Conservation (phyloP, 2,113 vertebrate genomes). For the Laticauda colubrina region DNA sequence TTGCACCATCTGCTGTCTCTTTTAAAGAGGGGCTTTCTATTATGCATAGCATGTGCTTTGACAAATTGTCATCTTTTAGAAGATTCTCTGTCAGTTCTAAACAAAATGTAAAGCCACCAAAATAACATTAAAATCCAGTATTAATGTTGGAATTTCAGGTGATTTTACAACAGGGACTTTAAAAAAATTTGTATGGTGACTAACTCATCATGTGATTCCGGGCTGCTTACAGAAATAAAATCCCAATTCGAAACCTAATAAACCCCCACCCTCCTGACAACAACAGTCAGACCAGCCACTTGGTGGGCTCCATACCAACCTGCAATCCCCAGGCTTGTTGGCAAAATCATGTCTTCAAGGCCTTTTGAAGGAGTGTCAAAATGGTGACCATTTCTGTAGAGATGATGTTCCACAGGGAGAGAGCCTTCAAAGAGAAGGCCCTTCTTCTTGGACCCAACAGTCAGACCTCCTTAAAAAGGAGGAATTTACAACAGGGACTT, state of each 20-base stretch:
- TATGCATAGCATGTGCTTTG: background rate
- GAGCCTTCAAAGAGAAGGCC: background rate
- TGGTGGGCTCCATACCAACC: background rate
- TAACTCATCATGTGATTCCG: background rate
- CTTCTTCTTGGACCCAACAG: background rate
- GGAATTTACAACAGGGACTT: background rate
- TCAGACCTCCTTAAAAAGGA: background rate
- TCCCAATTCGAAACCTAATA: background rate
- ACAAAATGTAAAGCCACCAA: background rate
- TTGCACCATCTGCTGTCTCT: background rate
- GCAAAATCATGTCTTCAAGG: background rate
- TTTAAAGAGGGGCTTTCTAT: background rate
- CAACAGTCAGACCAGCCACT: background rate
- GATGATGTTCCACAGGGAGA: background rate
- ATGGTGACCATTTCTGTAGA: background rate
- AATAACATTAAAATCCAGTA: background rate
- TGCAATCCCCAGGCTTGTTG: background rate
- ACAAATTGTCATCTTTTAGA: background rate
- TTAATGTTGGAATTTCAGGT: background rate
- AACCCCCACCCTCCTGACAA: background rate
- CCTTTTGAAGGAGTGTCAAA: background rate
- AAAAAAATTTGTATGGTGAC: background rate
- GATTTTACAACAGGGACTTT: background rate
- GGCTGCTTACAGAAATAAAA: background rate
- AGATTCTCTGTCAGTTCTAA: background rate